A percentile compares a stretch with the other conserved stretches of the same genome.
Evolutionary conservation across 2,113 vertebrate genomes (phyloP).

Genomic region (Lanius ludovicianus): DNA sequence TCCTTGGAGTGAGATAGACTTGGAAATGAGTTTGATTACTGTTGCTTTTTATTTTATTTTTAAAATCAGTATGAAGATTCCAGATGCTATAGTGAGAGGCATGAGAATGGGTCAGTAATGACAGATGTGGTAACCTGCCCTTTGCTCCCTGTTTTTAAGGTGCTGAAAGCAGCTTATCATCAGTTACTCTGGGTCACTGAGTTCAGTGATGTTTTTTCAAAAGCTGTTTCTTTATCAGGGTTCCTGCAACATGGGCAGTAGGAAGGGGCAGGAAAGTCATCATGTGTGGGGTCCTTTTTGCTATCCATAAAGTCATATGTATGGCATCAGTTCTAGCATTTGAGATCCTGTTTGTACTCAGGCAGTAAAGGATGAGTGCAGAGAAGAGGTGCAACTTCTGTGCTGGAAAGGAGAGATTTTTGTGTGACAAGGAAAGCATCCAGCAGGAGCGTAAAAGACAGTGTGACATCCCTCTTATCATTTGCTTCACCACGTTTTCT

Average conservation of each 20-base stretch:
- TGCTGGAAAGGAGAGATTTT: background rate
- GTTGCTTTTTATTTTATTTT: background rate
- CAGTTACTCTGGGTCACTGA: background rate
- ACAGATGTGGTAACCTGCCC: conserved; percentile 34
- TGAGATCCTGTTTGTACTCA: background rate
- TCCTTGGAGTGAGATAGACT: background rate
- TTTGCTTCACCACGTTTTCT: background rate
- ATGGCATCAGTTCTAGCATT: background rate
- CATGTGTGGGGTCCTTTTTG: background rate
- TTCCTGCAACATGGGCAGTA: background rate
- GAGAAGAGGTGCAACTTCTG: background rate
- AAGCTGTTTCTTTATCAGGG: background rate
- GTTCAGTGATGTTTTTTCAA: background rate
- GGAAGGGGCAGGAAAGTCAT: background rate
- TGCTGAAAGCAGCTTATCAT: conserved; percentile 1
- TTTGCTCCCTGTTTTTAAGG: conserved; percentile 39
- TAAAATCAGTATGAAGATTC: background rate
- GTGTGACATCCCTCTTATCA: background rate
- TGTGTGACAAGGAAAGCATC: background rate
- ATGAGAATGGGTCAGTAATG: background rate
- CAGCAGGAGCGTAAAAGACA: background rate
- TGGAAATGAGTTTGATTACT: background rate
- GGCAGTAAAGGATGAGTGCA: background rate
- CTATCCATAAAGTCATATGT: background rate
- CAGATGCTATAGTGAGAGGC: background rate